These are phyloP conservation scores for Drosophila pseudotakahashii DNA, from an alignment of 2,888 invertebrate species.

Conservation along the genomic window DNA sequence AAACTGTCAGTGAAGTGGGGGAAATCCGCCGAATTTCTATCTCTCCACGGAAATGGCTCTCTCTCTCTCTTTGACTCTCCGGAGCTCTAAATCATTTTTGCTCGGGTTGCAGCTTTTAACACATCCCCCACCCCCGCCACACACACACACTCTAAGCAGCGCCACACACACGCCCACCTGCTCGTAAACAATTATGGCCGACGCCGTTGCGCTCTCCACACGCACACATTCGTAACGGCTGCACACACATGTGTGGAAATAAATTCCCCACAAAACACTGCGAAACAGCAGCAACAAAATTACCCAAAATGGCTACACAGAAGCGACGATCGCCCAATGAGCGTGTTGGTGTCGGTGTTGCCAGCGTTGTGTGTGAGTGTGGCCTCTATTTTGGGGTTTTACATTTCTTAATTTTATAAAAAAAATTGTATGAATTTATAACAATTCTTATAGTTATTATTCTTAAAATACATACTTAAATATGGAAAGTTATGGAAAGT, in stretches of 20 bases:
- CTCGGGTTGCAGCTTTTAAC: slow-evolving; percentile 54
- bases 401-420: background rate
- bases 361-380: slow-evolving; percentile 26
- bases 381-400: background rate
- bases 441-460: too few relatives aligned
- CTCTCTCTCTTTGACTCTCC: slow-evolving; percentile 26
- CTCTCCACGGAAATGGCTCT: slow-evolving; percentile 2
- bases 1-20: slow-evolving; percentile 18
- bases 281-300: slow-evolving; percentile 54
- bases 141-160: slow-evolving; percentile 41
- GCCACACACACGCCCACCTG: slow-evolving; percentile 66
- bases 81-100: slow-evolving; percentile 45
- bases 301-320: slow-evolving; percentile 76
- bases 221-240: slow-evolving; percentile 33
- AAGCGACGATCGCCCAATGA: slow-evolving; percentile 76
- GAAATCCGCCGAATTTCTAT: slow-evolving; percentile 7
- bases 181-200: slow-evolving; percentile 81
- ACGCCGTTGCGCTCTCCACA: slow-evolving; percentile 66
- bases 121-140: slow-evolving; percentile 36
- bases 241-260: slow-evolving; percentile 23
- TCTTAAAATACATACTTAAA: too few relatives aligned
- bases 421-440: too few relatives aligned
- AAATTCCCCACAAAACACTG: slow-evolving; percentile 42
- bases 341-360: slow-evolving; percentile 40
- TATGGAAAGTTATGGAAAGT: too few relatives aligned